phyloP scores from a whole-genome alignment of 2,797 vertebrate species.

The Thalassophryne amazonica region DNA sequence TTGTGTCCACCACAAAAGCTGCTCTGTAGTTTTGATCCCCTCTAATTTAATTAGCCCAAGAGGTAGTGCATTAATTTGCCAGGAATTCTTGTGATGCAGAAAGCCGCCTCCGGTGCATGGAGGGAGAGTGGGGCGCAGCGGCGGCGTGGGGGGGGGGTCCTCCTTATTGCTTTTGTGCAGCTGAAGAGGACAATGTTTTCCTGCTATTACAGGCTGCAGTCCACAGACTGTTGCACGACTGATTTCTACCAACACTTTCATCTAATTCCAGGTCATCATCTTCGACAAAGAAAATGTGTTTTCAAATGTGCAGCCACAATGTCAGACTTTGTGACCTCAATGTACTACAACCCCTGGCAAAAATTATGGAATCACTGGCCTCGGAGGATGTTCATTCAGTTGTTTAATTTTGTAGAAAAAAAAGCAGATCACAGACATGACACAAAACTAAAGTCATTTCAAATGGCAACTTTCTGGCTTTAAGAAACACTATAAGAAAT shows the following conservation, averaged over 20 bases:
- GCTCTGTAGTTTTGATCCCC: constrained; percentile 98
- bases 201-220: constrained; percentile 26
- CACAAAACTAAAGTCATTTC: no score
- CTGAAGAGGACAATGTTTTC: constrained; percentile 76
- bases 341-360: no score
- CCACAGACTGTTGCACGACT: constrained; percentile 28
- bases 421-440: no score
- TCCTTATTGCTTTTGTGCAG: constrained; percentile 83
- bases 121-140: constrained; percentile 76
- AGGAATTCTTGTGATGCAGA: constrained; percentile 99
- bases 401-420: no score
- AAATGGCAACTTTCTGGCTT: no score
- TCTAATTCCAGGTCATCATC: no score
- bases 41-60: constrained; percentile 99
- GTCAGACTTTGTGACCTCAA: no score
- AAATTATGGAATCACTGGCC: no score
- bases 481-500: no score
- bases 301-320: no score
- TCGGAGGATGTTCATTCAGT: no score
- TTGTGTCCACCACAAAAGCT: constrained; percentile 98
- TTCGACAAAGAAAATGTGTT: no score
- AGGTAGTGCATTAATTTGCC: constrained; percentile 99
- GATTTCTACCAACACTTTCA: constrained; percentile 44
- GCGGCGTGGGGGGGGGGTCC: constrained; percentile 82
- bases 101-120: constrained; percentile 88